Evolutionary conservation across 2,113 vertebrate genomes (phyloP).

Genomic region (Callionymus lyra): DNA sequence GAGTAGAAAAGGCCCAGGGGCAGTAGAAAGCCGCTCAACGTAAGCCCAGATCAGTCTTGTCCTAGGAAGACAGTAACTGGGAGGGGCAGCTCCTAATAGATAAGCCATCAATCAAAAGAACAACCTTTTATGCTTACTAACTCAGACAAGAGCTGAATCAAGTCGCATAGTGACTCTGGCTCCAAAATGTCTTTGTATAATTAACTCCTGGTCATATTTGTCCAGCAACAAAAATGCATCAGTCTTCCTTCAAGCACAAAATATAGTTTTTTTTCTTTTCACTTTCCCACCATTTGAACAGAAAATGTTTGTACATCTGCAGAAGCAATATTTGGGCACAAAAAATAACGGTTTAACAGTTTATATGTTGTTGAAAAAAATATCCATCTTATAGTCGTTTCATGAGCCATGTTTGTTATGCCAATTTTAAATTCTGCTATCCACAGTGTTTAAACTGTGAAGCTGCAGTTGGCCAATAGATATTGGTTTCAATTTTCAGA

Average conservation of each 20-base stretch:
- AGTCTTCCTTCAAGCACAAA: conserved; percentile 9
- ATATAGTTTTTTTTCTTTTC: neutral
- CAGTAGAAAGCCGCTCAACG: conserved; percentile 36
- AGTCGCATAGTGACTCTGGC: too few relatives aligned
- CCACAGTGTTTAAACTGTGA: too few relatives aligned
- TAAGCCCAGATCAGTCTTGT: conserved; percentile 48
- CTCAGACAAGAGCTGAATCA: conserved; percentile 12
- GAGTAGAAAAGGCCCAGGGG: conserved; percentile 22
- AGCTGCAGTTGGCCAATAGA: too few relatives aligned
- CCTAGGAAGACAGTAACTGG: conserved; percentile 26
- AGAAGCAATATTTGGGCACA: too few relatives aligned
- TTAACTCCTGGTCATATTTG: neutral
- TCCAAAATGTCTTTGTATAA: conserved; percentile 24
- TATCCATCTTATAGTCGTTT: too few relatives aligned
- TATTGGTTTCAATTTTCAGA: too few relatives aligned
- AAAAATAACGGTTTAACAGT: too few relatives aligned
- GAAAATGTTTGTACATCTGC: too few relatives aligned
- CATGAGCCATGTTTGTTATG: too few relatives aligned
- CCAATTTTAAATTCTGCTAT: too few relatives aligned
- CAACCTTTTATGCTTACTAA: conserved; percentile 18
- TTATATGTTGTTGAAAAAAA: too few relatives aligned
- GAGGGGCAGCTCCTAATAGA: conserved; percentile 28
- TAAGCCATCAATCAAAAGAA: conserved; percentile 30
- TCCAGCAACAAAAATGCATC: neutral
- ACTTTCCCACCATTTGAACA: too few relatives aligned